Evolutionary conservation across 1,140 invertebrate species (phyloP).

Genomic region (Drosophila repletoides): DNA sequence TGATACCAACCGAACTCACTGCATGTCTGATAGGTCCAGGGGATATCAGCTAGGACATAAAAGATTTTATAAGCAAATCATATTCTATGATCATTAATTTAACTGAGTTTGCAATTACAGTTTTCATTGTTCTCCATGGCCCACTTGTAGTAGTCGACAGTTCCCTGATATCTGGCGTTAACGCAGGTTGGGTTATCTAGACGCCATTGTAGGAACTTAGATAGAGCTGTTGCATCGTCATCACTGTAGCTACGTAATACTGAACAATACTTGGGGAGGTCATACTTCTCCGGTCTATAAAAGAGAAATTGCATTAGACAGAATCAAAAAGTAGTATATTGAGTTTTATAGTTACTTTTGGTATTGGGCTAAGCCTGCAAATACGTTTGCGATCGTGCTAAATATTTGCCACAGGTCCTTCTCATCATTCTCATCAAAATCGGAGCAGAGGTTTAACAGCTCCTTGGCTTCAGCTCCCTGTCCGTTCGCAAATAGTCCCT

Average conservation of each 20-base stretch:
- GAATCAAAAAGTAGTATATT: neutral
- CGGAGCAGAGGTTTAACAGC: slow-evolving; percentile 76
- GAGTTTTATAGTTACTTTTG: slow-evolving; percentile 46
- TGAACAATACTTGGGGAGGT: slow-evolving; percentile 38
- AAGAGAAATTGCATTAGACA: neutral
- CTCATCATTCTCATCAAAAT: slow-evolving; percentile 57
- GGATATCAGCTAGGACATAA: slow-evolving; percentile 45
- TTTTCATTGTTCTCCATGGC: slow-evolving; percentile 50
- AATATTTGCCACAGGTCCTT: slow-evolving; percentile 73
- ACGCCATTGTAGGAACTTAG: slow-evolving; percentile 50
- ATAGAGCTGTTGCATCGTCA: slow-evolving; percentile 62
- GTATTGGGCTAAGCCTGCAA: slow-evolving; percentile 70
- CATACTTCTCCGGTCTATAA: slow-evolving; percentile 47
- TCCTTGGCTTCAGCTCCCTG: slow-evolving; percentile 56
- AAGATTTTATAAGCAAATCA: neutral
- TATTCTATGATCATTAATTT: too few species aligned
- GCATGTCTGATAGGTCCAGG: slow-evolving; percentile 89
- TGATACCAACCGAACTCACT: slow-evolving; percentile 90
- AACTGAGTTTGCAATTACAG: slow-evolving; percentile 30
- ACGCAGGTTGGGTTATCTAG: slow-evolving; percentile 43
- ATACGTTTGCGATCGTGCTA: slow-evolving; percentile 70
- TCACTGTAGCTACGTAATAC: slow-evolving; percentile 48
- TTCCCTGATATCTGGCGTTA: slow-evolving; percentile 43
- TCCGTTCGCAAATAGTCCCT: slow-evolving; percentile 67
- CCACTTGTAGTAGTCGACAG: slow-evolving; percentile 57